Evolutionary conservation across 53 echinoderm and acorn worm genomes (phyloP).

Genomic region (Zoroaster sp.): DNA sequence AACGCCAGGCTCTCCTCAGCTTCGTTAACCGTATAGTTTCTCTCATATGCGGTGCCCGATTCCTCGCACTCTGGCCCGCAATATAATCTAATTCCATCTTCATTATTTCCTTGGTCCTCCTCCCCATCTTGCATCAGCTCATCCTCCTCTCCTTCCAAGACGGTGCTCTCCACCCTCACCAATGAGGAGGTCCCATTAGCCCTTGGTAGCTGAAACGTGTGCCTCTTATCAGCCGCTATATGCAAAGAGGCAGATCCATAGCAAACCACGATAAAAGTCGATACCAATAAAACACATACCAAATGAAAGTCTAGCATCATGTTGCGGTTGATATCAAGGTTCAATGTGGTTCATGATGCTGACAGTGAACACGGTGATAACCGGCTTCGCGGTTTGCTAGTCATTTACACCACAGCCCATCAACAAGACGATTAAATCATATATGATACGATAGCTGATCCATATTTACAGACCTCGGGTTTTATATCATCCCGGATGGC

Average conservation of each 20-base stretch:
- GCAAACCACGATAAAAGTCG: background rate
- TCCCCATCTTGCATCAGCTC: background rate
- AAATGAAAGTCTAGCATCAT: background rate
- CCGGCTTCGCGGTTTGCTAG: background rate
- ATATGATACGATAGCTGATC: background rate
- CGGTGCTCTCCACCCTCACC: background rate
- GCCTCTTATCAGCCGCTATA: background rate
- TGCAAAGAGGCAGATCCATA: background rate
- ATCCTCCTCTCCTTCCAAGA: background rate
- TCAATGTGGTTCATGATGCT: background rate
- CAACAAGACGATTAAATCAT: background rate
- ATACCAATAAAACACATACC: background rate
- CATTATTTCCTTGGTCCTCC: background rate
- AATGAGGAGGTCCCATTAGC: background rate
- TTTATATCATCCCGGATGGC: background rate
- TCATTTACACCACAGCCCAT: background rate
- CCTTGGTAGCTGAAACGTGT: background rate
- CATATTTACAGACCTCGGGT: background rate
- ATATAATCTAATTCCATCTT: background rate
- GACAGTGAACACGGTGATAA: background rate
- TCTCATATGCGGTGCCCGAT: background rate
- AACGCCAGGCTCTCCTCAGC: constrained; percentile 30
- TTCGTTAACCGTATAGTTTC: constrained; percentile 16
- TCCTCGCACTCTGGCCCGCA: constrained; percentile 16
- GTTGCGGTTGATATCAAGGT: background rate